Base-by-base conservation (phyloP, 2,888 invertebrate genomes). In the Xanthorhoe designata region DNA sequence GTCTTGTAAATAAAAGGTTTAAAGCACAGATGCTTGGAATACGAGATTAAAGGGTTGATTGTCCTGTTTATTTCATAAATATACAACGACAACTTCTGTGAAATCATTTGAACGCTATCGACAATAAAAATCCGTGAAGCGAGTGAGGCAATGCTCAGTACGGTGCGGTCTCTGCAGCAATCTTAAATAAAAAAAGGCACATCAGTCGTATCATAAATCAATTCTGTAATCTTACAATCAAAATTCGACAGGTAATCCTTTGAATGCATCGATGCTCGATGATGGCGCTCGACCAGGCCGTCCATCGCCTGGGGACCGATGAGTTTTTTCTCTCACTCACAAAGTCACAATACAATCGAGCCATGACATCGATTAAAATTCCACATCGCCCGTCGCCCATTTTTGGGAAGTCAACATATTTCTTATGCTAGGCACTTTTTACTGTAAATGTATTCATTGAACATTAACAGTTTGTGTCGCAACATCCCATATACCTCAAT, bases 401-500 rank as follows among this genome's bases (percentile, higher is more conserved):
- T 85, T 87, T 85, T 79, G 82, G 78, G 74, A 73, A 74, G 75
- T 77, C 79, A 78, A 81, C 81, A 83, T 80, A 79, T 83, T 78
- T 79, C 76, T 83, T 81, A 75, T 72, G 62, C 68, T 75, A 72
- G 70, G 75, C 66, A 74, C 65, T 78, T 81, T 79, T 78, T 78
- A 80, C 72, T 66, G 75, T 79, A 79, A 74, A 75, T 74, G 65
- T 72, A 76, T 75, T 75, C 75, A 75, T n/a, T 72, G 71, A 72
- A 71, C 74, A 76, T 80, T 76, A 59, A 71, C 64, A 62, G 68
- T 64, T 60, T 18, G 78, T 90, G 87, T 87, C 81, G 86, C 85
- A 89, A 91, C 82, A 87, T 90, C 88, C 89, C 80, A 84, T 83
- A 83, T 83, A 82, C 81, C 83, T 86, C 82, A 74, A 87, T 87